phyloP scores from a whole-genome alignment of 2,888 invertebrate genomes.

The Hybos culiciformis region DNA sequence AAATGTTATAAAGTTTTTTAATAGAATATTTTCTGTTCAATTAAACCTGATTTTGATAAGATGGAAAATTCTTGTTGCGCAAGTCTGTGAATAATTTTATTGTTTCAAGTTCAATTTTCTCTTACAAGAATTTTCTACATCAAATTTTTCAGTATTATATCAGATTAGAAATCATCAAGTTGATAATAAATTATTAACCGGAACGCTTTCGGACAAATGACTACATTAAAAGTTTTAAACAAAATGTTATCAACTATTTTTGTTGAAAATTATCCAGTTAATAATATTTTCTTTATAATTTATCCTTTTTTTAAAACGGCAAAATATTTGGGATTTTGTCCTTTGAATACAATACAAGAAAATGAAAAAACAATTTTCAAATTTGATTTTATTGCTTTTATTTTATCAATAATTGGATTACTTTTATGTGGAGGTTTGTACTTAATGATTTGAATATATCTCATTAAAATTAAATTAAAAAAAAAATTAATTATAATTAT shows the following conservation, averaged over 20 bases:
- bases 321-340: constrained; percentile 19
- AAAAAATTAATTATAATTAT: too few species aligned
- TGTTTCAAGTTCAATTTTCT: too few species aligned
- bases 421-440: constrained; percentile 15
- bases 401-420: constrained; percentile 9
- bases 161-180: background rate
- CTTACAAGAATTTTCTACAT: too few species aligned
- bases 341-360: constrained; percentile 17
- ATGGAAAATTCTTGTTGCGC: too few species aligned
- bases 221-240: background rate
- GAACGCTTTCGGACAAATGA: background rate
- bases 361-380: constrained; percentile 11
- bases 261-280: constrained; percentile 11
- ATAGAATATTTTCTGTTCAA: too few species aligned
- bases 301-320: constrained; percentile 22
- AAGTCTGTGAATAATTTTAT: too few species aligned
- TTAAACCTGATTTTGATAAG: too few species aligned
- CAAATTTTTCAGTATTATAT: too few species aligned
- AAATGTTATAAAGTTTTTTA: too few species aligned
- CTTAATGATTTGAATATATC: background rate
- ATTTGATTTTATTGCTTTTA: constrained; percentile 13
- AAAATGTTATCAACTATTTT: constrained; percentile 8
- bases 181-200: background rate
- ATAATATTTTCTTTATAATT: constrained; percentile 17
- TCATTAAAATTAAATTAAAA: background rate